phyloP scores from a whole-genome alignment of 2,113 vertebrate genomes.

The Chinchilla lanigera region DNA sequence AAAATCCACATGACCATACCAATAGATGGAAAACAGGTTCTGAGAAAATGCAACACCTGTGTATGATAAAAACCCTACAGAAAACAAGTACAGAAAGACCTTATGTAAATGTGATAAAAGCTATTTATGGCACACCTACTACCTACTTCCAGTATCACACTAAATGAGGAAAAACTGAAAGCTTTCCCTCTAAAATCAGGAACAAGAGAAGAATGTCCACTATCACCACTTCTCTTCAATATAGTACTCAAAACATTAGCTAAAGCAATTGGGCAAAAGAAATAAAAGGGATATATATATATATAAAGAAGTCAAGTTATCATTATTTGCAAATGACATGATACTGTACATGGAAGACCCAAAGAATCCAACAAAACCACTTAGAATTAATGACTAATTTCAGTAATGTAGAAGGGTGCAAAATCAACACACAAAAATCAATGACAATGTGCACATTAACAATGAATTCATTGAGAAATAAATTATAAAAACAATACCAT shows the following conservation, averaged over 20 bases:
- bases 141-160: background rate
- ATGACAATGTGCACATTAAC: background rate
- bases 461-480: background rate
- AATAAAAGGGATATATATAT: background rate
- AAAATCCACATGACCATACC: background rate
- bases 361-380: background rate
- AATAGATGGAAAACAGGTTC: background rate
- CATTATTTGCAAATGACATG: background rate
- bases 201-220: background rate
- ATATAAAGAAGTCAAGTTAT: background rate
- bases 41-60: background rate
- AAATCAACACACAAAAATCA: background rate
- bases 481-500: background rate
- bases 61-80: background rate
- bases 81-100: background rate
- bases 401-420: background rate
- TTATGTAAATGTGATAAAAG: background rate
- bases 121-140: background rate
- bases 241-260: background rate
- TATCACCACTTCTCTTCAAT: background rate
- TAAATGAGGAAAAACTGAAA: background rate
- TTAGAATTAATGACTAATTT: background rate
- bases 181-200: background rate
- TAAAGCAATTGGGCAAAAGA: background rate
- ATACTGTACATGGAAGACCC: background rate